Evolutionary conservation across 1,140 invertebrate species (phyloP), one percentile per base, ranked within the genome.

Genomic region (Lutraria rhynchaena): DNA sequence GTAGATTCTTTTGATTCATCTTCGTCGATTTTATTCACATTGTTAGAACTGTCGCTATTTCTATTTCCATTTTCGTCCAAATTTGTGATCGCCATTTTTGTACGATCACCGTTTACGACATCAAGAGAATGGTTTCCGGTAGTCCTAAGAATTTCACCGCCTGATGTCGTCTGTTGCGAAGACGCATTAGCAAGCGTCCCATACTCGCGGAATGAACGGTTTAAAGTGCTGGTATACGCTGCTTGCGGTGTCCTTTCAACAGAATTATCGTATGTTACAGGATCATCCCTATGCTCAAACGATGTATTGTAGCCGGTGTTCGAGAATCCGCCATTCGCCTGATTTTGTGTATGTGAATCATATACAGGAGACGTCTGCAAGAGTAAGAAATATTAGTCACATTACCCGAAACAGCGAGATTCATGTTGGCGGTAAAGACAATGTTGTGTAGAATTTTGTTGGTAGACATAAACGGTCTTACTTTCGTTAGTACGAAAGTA

Each of bases 151-250:
- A 9, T 11, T 19, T 24, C 24, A 19, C 5, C n/a, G 9, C 11
- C 37, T n/a, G 15, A 22, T 7, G 33, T 22, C 11, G 31, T 4
- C n/a, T 41, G 35, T 4, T 35, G 24, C 24, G 60, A 41, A 44
- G 15, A 19, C 1, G 35, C 60, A 17, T n/a, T n/a, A 22, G 13
- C 19, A 4, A 35, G 1, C 1, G 60, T 63, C 44, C 22, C 60
- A 44, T 63, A 63, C 37, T 63, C 60, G 4, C 60, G 60, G 22
- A 44, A 33, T 19, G 60, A 63, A 22, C 60, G 60, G n/a, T 35
- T 33, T 13, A 63, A 3, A n/a, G 60, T 63, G 15, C 60, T 41
- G 11, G 60, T 63, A 22, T 63, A 63, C 0, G 33, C 60, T 22
- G 4, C 5, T 7, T 22, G 17, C 19, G 13, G 33, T n/a, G 37